Evolutionary conservation across 2,113 vertebrate species (phyloP), one percentile per base, ranked within the genome.

Genomic region (Phoxinus phoxinus): DNA sequence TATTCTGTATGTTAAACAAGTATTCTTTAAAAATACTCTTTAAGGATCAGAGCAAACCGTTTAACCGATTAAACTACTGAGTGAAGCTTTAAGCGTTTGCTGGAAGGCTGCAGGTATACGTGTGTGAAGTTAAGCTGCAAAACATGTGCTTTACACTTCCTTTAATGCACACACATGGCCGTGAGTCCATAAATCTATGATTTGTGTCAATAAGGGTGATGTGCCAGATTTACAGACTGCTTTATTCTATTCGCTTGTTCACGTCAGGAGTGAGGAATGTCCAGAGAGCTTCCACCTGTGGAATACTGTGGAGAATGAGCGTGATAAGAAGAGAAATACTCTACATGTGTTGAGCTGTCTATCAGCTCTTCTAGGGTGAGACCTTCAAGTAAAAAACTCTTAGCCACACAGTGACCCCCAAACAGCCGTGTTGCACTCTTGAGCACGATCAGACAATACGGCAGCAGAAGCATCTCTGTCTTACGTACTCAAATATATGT

Each of bases 111-210:
- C 78, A 61, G 58, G 80, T 61, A n/a, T n/a, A 67, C 58, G 30
- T 69, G 30, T 46, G 63, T 78, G 59, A 85, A 71, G 59, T 77
- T 58, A 81, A 82, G 80, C 83, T 80, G 71, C 59, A 85, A 83
- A 84, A 76, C 85, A 88, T 87, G 85, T 89, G 85, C 84, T 86
- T 90, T 83, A 76, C 84, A 77, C 69, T 85, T 86, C 67, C 69
- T 30, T 85, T 71, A 82, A 84, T 82, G 81, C 69, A 84, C 79
- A 85, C 86, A 88, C 73, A 87, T 81, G 75, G 59, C 75, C 25
- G 25, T 41, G 12, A 72, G 69, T 83, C 53, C 67, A 78, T 84
- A 88, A 90, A 84, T 86, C 84, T 72, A 35, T 77, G 63, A 59
- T 67, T 78, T 83, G 86, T 87, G 88, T 86, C 86, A 86, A 82